A percentile compares a stretch with the other conserved stretches of the same genome.
These are phyloP conservation scores for Leptinotarsa juncta DNA, from an alignment of 2,888 invertebrate species.

Conservation along the genomic window DNA sequence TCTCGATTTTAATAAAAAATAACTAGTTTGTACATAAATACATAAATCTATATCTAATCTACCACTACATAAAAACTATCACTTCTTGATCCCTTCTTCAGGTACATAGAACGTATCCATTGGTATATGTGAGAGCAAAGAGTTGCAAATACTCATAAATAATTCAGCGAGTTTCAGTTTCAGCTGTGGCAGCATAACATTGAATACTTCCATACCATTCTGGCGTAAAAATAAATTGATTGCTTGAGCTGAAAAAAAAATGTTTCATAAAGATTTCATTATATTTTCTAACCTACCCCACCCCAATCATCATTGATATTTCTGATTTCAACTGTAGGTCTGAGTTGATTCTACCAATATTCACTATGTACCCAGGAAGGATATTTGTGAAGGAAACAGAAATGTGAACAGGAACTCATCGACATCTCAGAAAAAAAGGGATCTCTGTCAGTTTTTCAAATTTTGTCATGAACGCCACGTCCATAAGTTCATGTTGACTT, in stretches of 20 bases:
- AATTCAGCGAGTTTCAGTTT: constrained; percentile 73
- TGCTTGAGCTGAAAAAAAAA: constrained; percentile 72
- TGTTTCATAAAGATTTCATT: too few species aligned
- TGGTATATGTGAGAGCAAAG: constrained; percentile 74
- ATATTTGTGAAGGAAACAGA: too few species aligned
- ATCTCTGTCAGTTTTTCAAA: too few species aligned
- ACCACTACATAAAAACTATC: not conserved
- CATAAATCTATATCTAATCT: constrained; percentile 2
- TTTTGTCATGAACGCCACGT: too few species aligned
- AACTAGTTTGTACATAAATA: not conserved
- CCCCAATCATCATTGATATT: too few species aligned
- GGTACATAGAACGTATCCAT: constrained; percentile 71
- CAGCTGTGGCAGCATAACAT: constrained; percentile 77
- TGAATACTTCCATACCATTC: constrained; percentile 76
- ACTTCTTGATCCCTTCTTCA: constrained; percentile 22
- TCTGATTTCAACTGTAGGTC: too few species aligned
- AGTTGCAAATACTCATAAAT: constrained; percentile 75
- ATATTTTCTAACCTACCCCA: too few species aligned
- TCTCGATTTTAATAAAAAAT: not conserved
- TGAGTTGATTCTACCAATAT: too few species aligned
- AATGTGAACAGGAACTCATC: too few species aligned
- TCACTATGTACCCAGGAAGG: too few species aligned
- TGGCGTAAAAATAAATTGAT: constrained; percentile 78
- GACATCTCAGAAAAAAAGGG: too few species aligned
- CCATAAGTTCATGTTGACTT: too few species aligned